Evolutionary conservation across 2,113 vertebrate species (phyloP).

Genomic region (Rhabdornis inornatus): DNA sequence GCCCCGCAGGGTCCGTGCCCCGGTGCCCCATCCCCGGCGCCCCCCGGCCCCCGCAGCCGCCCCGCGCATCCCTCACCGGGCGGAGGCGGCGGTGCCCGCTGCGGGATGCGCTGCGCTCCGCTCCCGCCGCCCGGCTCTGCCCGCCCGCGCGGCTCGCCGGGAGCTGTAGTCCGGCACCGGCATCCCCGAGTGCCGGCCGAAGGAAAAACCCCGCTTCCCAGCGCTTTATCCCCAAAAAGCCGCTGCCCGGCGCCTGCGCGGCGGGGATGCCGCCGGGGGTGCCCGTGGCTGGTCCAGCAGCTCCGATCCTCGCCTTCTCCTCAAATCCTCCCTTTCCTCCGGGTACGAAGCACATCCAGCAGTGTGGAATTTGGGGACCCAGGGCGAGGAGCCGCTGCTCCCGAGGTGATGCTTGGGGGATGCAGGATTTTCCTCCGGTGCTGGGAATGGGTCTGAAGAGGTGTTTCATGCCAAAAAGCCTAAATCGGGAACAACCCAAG

Average conservation of each 20-base stretch:
- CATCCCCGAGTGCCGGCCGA: background rate
- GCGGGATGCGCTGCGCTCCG: background rate
- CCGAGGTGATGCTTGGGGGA: too few relatives aligned
- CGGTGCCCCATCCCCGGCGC: rapidly evolving
- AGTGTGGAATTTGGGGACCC: background rate
- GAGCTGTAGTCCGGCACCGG: constrained; percentile 18
- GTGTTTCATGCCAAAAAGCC: rapidly evolving
- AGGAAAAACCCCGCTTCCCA: background rate
- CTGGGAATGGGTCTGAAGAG: background rate
- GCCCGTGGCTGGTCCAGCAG: rapidly evolving
- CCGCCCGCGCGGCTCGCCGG: constrained; percentile 18
- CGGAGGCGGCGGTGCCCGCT: background rate
- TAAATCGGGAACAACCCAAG: rapidly evolving
- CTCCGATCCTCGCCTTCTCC: rapidly evolving
- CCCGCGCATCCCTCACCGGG: background rate
- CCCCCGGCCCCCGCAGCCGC: background rate
- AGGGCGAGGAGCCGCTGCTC: too few relatives aligned
- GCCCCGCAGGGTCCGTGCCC: background rate
- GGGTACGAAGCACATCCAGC: background rate
- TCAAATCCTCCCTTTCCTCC: rapidly evolving
- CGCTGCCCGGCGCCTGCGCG: rapidly evolving
- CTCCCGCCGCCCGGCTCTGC: background rate
- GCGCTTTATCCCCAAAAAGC: rapidly evolving
- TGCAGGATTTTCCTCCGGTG: background rate
- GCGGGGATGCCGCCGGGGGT: background rate